Percentiles rank a stretch among this genome's conserved stretches.
Evolutionary conservation across 2,888 invertebrate species (phyloP).

Genomic region (Halocaridina rubra): DNA sequence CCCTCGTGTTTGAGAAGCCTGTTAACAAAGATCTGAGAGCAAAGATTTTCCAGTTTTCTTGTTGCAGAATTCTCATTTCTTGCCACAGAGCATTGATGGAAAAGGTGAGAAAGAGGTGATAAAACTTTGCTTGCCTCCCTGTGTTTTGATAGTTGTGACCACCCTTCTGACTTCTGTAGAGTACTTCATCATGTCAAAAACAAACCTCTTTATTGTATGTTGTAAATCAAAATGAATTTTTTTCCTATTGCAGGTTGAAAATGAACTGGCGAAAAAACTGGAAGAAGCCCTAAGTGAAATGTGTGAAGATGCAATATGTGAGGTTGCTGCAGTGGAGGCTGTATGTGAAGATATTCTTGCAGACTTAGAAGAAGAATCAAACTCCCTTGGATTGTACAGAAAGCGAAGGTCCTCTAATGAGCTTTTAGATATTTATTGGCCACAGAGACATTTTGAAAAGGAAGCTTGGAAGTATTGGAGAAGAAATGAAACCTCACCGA

Average conservation of each 20-base stretch:
- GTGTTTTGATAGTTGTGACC: too few species aligned
- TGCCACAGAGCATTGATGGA: too few species aligned
- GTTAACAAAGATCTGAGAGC: too few species aligned
- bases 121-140: too few species aligned
- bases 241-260: constrained; percentile 46
- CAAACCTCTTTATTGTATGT: too few species aligned
- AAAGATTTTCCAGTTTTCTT: too few species aligned
- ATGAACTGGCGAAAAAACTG: constrained; percentile 61
- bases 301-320: constrained; percentile 64
- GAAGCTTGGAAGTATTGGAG: constrained; percentile 50
- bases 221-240: background rate
- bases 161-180: too few species aligned
- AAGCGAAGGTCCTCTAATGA: constrained; percentile 44
- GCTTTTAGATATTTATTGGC: background rate
- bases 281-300: constrained; percentile 61
- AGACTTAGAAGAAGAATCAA: constrained; percentile 65
- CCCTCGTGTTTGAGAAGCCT: too few species aligned
- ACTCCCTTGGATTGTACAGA: constrained; percentile 57
- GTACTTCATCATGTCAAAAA: too few species aligned
- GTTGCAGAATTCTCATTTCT: too few species aligned
- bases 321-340: constrained; percentile 64
- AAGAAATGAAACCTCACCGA: background rate
- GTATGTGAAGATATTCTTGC: constrained; percentile 64
- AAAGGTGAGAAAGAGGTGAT: background rate
- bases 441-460: background rate